Percentiles rank a stretch among this genome's conserved stretches.
phyloP scores from a whole-genome alignment of 2,888 invertebrate genomes.

The Sphaerophoria taeniata region DNA sequence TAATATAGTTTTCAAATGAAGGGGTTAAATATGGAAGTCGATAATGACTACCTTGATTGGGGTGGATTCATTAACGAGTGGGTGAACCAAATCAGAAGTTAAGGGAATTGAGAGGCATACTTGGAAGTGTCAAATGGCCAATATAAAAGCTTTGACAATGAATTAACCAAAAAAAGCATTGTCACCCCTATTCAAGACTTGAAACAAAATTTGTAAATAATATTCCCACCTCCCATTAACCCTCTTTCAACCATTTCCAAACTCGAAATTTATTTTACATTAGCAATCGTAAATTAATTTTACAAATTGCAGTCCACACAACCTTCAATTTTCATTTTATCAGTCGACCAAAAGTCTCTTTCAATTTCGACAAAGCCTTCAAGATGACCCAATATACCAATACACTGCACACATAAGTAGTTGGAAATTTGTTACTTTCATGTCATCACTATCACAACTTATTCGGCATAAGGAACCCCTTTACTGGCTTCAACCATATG shows the following conservation, averaged over 20 bases:
- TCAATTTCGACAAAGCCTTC: slow-evolving; percentile 31
- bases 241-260: neutral
- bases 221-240: neutral
- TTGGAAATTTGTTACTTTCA: neutral
- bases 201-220: too few relatives aligned
- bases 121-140: too few relatives aligned
- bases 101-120: too few relatives aligned
- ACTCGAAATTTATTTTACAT: slow-evolving; percentile 32
- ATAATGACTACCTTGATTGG: too few relatives aligned
- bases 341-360: slow-evolving; percentile 29
- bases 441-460: slow-evolving; percentile 34
- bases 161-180: too few relatives aligned
- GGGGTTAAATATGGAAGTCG: too few relatives aligned
- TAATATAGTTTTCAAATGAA: too few relatives aligned
- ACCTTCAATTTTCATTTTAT: slow-evolving; percentile 33
- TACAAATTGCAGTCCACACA: slow-evolving; percentile 28
- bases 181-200: too few relatives aligned
- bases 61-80: too few relatives aligned
- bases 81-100: too few relatives aligned
- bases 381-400: slow-evolving; percentile 42
- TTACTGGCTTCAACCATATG: slow-evolving; percentile 42
- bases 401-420: slow-evolving; percentile 1
- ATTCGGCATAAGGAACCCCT: slow-evolving; percentile 32
- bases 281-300: slow-evolving; percentile 40
- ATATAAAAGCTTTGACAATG: too few relatives aligned